These are phyloP conservation scores for Pachydiplax longipennis DNA, from an alignment of 2,888 invertebrate species.

Conservation along the genomic window DNA sequence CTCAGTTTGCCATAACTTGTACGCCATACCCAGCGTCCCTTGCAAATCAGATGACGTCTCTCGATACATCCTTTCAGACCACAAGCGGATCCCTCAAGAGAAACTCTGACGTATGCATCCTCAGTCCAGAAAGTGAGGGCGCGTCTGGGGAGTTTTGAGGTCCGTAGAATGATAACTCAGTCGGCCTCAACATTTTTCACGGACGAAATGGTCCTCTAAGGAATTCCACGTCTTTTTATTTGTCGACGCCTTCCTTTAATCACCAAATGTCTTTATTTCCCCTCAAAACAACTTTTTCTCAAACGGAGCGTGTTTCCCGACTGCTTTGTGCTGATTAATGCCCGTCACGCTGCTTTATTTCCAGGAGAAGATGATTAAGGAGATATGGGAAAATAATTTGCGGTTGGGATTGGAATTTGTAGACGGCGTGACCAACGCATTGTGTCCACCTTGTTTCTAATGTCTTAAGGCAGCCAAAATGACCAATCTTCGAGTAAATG, in stretches of 20 bases:
- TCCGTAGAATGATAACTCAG: background rate
- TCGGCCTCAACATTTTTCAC: background rate
- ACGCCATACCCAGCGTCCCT: too few relatives aligned
- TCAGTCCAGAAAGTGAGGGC: background rate
- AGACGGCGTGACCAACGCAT: background rate
- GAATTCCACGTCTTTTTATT: background rate
- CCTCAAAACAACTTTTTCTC: background rate
- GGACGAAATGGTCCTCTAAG: background rate
- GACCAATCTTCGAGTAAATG: too few relatives aligned
- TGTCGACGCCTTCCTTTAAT: background rate
- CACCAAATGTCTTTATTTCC: background rate
- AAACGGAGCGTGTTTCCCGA: background rate
- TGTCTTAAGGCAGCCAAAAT: too few relatives aligned
- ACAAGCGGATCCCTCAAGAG: background rate
- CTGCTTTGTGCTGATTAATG: background rate
- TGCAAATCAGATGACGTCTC: background rate
- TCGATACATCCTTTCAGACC: too few relatives aligned
- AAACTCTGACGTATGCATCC: background rate
- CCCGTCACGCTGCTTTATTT: background rate
- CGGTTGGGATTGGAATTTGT: too few relatives aligned
- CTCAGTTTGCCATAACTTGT: too few relatives aligned
- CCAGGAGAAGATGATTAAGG: background rate
- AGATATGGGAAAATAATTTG: background rate
- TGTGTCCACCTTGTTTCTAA: background rate
- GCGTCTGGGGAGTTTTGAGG: background rate